Conservation (phyloP, 1,140 invertebrate genomes). For the Drosophila guanche region DNA sequence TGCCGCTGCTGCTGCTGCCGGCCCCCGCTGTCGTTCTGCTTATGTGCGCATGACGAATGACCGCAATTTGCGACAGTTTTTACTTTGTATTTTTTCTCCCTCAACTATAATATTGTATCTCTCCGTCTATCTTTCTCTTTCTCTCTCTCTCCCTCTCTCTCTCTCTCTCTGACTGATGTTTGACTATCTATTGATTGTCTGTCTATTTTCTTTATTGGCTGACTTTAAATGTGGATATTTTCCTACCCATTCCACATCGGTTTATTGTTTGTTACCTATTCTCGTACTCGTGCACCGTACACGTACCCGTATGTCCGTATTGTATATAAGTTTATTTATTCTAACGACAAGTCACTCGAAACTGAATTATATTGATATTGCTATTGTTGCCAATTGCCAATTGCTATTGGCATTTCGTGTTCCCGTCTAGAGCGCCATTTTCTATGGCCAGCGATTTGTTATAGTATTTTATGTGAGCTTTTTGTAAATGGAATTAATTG, state of each 20-base stretch:
- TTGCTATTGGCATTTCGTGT: conserved; percentile 25
- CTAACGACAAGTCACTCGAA: conserved; percentile 61
- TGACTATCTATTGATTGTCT: conserved; percentile 54
- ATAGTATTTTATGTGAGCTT: conserved; percentile 14
- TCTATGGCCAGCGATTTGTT: conserved; percentile 34
- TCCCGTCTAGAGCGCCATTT: conserved; percentile 52
- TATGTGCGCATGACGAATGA: conserved; percentile 83
- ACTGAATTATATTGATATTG: conserved; percentile 58
- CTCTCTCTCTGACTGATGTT: conserved; percentile 64
- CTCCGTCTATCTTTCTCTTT: conserved; percentile 49
- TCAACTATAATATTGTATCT: conserved; percentile 41
- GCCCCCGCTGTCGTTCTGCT: conserved; percentile 66
- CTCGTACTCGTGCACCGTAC: too few relatives aligned
- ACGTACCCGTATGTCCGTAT: too few relatives aligned
- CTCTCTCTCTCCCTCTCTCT: too few relatives aligned
- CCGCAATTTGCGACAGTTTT: conserved; percentile 82
- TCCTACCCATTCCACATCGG: conserved; percentile 9
- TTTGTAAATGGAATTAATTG: conserved; percentile 30
- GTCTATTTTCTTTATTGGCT: conserved; percentile 72
- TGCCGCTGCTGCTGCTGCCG: conserved; percentile 24
- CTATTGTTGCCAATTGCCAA: conserved; percentile 23
- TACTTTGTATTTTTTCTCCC: conserved; percentile 25
- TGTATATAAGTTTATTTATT: conserved; percentile 48
- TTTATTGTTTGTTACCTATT: conserved; percentile 22
- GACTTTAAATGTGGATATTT: conserved; percentile 56